These are phyloP conservation scores for Scrobipalpa costella DNA, from an alignment of 2,888 invertebrate species.

Conservation along the genomic window DNA sequence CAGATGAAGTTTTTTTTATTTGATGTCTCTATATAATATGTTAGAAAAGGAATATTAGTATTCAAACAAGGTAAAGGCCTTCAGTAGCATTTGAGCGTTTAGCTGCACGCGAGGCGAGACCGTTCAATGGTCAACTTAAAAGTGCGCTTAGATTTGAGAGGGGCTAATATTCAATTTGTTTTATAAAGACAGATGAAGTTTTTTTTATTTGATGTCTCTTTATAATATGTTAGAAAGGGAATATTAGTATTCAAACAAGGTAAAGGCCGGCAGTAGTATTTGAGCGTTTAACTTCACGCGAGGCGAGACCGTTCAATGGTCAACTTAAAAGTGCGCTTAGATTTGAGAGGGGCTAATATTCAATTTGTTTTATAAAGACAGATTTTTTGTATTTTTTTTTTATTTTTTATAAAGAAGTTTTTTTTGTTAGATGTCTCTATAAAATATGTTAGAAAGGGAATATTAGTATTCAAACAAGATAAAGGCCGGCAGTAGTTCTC, in stretches of 20 bases:
- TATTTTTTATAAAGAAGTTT: too few relatives aligned
- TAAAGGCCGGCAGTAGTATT: neutral
- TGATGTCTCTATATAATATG: too few relatives aligned
- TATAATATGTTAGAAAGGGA: constrained; percentile 2
- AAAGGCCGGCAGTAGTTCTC: constrained; percentile 3
- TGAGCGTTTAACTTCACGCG: constrained; percentile 10
- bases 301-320: constrained; percentile 10
- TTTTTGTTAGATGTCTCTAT: too few relatives aligned
- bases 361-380: too few relatives aligned
- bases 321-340: constrained; percentile 50
- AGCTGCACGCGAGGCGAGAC: constrained; percentile 5
- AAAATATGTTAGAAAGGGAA: neutral
- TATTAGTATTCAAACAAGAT: constrained; percentile 14
- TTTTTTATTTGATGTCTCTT: too few relatives aligned
- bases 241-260: constrained; percentile 15
- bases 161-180: constrained; percentile 57
- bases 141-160: constrained; percentile 57
- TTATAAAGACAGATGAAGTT: too few relatives aligned
- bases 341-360: constrained; percentile 66
- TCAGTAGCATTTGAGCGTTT: constrained; percentile 2
- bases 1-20: too few relatives aligned
- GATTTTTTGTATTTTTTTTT: too few relatives aligned
- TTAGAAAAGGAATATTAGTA: constrained; percentile 11
- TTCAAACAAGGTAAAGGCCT: constrained; percentile 3
- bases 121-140: constrained; percentile 35